Evolutionary conservation across 2,888 invertebrate species (phyloP).

Genomic region (Halictus quadricinctus): DNA sequence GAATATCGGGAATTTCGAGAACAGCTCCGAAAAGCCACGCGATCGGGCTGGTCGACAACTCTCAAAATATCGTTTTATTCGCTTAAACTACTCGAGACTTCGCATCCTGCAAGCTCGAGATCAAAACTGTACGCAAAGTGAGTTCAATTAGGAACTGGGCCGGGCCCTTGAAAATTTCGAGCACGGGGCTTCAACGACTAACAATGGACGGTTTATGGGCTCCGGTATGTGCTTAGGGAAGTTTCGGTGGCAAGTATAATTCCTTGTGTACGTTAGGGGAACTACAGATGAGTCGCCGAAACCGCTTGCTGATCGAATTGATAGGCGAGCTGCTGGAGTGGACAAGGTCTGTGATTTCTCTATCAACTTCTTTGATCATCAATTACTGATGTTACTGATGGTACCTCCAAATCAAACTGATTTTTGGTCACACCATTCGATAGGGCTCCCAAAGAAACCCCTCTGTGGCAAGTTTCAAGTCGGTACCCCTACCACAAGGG

Average conservation of each 20-base stretch:
- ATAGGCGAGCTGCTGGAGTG: not conserved
- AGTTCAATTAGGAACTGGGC: not conserved
- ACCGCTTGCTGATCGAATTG: not conserved
- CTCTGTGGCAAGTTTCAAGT: no score
- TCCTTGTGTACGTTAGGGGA: not conserved
- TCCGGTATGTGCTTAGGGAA: not conserved
- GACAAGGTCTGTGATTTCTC: not conserved
- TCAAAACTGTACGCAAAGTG: not conserved
- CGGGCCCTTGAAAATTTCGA: not conserved
- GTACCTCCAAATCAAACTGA: no score
- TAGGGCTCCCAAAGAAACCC: no score
- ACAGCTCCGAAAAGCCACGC: not conserved
- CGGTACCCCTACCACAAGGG: no score
- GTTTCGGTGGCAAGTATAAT: not conserved
- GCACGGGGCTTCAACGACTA: not conserved
- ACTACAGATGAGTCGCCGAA: not conserved
- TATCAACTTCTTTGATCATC: not conserved
- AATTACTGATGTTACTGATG: not conserved
- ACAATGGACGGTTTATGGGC: not conserved
- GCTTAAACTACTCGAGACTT: not conserved
- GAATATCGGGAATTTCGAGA: not conserved
- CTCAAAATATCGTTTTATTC: not conserved
- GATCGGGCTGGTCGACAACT: not conserved
- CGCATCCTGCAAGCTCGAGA: not conserved
- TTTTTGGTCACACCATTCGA: no score